These are phyloP conservation scores for Cybosia mesomella DNA, from an alignment of 2,888 invertebrate species.

Conservation along the genomic window DNA sequence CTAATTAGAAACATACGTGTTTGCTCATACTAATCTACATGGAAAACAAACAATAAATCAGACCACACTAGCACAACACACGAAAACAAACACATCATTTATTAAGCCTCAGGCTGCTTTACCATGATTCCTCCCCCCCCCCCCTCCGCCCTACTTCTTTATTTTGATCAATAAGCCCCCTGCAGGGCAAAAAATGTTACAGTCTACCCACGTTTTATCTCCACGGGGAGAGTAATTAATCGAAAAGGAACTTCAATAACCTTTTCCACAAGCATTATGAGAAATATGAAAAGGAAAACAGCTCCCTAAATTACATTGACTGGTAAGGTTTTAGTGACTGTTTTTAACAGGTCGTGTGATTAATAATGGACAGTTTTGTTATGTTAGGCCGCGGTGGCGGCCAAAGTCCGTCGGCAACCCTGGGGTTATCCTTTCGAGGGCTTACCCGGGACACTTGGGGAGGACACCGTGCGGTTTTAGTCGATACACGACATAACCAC, in stretches of 20 bases:
- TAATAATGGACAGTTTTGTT: conserved; percentile 13
- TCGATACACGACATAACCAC: too few species aligned
- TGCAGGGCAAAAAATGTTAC: conserved; percentile 65
- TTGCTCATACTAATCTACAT: not conserved
- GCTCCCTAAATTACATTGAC: conserved; percentile 39
- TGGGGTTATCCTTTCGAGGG: too few species aligned
- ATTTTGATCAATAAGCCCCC: conserved; percentile 64
- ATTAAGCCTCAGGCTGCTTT: conserved; percentile 33
- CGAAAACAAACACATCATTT: conserved; percentile 40
- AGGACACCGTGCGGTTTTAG: too few species aligned
- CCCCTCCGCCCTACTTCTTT: conserved; percentile 57
- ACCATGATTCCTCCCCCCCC: conserved; percentile 56
- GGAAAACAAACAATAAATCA: conserved; percentile 35
- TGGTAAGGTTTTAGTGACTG: conserved; percentile 35
- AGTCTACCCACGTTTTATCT: conserved; percentile 59
- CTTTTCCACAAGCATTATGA: conserved; percentile 57
- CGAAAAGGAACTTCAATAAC: conserved; percentile 68
- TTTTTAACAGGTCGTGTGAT: conserved; percentile 34
- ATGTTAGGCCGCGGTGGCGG: too few species aligned
- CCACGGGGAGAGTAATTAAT: conserved; percentile 69
- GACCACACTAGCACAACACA: conserved; percentile 34
- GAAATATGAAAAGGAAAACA: conserved; percentile 59
- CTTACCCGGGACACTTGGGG: too few species aligned
- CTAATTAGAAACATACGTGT: conserved; percentile 1
- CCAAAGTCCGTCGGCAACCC: too few species aligned